Evolutionary conservation across 2,888 invertebrate genomes (phyloP), one percentile per base, ranked within the genome.

Genomic region (Antitype chi): DNA sequence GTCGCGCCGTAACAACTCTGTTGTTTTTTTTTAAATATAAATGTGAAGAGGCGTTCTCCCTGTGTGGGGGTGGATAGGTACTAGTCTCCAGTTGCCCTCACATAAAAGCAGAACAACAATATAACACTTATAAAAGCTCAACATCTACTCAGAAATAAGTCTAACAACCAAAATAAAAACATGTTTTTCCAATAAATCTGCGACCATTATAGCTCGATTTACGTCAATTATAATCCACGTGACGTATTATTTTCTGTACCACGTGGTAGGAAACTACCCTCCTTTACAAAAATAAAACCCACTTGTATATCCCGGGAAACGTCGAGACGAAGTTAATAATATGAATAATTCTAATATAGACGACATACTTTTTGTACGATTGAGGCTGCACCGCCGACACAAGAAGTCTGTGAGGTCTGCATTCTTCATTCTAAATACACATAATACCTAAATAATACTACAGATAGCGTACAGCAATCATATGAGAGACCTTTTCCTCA

Each of bases 271-370:
- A 53, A 80, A 64, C 47, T 52, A 52, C n/a, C 25, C 25, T 52
- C 25, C 9, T 47, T 25, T 38, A 38, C 23, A 38, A 15, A 81
- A 81, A 78, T 66, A 74, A 64, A 64, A 60, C 23, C 0, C 20
- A 8, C 15, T 15, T 13, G 52, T 28, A 25, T 52, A 25, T 52
- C 38, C 49, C 28, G 6, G 38, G 60, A 32, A 82, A 82, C 47
- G 20, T 47, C 28, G 8, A 62, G 53, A 9, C 38, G 5, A 15
- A 49, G n/a, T 59, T 15, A 17, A 47, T 59, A 47, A 1, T 20
- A 38, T 38, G 38, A 38, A 38, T 38, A 38, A 38, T 38, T n/a
- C n/a, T 32, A 5, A 15, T 4, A 53, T 80, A 73, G 25, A 72
- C 81, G 32, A 28, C 17, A 25, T 32, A 62, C 53, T 72, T 78